A percentile compares a stretch with the other conserved stretches of the same genome.
Evolutionary conservation across 2,797 vertebrate genomes (phyloP).

Genomic region (Salmo trutta): DNA sequence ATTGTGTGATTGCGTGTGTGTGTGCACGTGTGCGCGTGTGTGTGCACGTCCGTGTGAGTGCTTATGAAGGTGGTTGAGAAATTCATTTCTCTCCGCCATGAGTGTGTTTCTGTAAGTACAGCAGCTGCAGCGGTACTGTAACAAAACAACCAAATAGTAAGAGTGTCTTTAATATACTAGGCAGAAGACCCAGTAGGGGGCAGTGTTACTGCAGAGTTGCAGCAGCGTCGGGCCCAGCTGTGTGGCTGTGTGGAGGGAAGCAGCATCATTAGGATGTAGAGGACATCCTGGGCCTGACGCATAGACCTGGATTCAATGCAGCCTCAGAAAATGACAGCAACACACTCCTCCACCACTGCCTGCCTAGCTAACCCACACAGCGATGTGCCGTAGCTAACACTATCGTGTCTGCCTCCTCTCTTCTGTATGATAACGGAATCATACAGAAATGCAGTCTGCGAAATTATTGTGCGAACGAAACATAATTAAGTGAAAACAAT

Average conservation of each 20-base stretch:
- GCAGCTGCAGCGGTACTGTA: constrained; percentile 19
- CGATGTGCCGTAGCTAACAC: background rate
- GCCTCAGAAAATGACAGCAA: constrained; percentile 74
- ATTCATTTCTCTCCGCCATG: constrained; percentile 22
- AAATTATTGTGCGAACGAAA: background rate
- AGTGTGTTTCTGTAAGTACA: constrained; percentile 44
- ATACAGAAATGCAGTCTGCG: background rate
- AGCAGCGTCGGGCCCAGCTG: background rate
- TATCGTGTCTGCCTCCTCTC: background rate
- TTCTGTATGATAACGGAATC: background rate
- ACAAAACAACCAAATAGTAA: constrained; percentile 6
- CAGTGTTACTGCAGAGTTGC: constrained; percentile 63
- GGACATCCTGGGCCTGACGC: constrained; percentile 75
- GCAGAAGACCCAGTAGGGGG: constrained; percentile 69
- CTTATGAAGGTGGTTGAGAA: constrained; percentile 8
- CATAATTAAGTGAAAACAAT: background rate
- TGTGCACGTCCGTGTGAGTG: background rate
- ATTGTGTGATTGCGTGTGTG: background rate
- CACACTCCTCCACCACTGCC: constrained; percentile 50
- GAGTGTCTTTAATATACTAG: background rate
- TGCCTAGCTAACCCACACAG: constrained; percentile 24
- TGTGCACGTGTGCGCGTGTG: background rate
- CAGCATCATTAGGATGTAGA: constrained; percentile 76
- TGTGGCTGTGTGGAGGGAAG: constrained; percentile 52
- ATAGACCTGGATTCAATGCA: constrained; percentile 78